phyloP scores from a whole-genome alignment of 1,140 invertebrate genomes.

The Drosophila pachea region DNA sequence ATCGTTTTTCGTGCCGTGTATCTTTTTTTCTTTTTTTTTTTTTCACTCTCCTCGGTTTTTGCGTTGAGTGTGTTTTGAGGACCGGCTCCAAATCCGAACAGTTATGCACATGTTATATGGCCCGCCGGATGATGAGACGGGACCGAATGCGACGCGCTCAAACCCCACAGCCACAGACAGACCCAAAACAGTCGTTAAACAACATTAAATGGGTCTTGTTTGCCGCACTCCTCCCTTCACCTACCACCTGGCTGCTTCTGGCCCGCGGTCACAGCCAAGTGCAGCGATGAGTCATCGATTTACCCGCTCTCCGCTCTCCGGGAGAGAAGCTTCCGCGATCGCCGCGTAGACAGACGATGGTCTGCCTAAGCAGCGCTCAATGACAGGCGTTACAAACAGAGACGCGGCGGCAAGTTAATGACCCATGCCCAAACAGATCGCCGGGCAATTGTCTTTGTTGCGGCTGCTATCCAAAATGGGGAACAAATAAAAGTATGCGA shows the following conservation, averaged over 20 bases:
- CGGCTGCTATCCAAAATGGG: slow-evolving; percentile 64
- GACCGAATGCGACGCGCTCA: slow-evolving; percentile 38
- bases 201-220: slow-evolving; percentile 76
- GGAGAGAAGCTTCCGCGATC: slow-evolving; percentile 62
- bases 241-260: not conserved
- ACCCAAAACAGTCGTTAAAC: slow-evolving; percentile 69
- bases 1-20: slow-evolving; percentile 62
- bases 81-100: slow-evolving; percentile 39
- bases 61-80: slow-evolving; percentile 52
- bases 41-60: slow-evolving; percentile 51
- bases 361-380: slow-evolving; percentile 71
- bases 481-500: slow-evolving; percentile 60
- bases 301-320: slow-evolving; percentile 9
- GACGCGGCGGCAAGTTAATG: slow-evolving; percentile 60
- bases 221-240: slow-evolving; percentile 2
- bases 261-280: slow-evolving; percentile 19
- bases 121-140: slow-evolving; percentile 21
- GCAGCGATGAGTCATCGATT: slow-evolving; percentile 42
- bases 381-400: slow-evolving; percentile 71
- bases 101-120: slow-evolving; percentile 66
- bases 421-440: slow-evolving; percentile 64
- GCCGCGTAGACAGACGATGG: slow-evolving; percentile 34
- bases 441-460: slow-evolving; percentile 69
- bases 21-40: slow-evolving; percentile 58
- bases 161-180: slow-evolving; percentile 24